Evolutionary conservation across 2,113 vertebrate genomes (phyloP), one percentile per base, ranked within the genome.

Genomic region (Echinops telfairi): DNA sequence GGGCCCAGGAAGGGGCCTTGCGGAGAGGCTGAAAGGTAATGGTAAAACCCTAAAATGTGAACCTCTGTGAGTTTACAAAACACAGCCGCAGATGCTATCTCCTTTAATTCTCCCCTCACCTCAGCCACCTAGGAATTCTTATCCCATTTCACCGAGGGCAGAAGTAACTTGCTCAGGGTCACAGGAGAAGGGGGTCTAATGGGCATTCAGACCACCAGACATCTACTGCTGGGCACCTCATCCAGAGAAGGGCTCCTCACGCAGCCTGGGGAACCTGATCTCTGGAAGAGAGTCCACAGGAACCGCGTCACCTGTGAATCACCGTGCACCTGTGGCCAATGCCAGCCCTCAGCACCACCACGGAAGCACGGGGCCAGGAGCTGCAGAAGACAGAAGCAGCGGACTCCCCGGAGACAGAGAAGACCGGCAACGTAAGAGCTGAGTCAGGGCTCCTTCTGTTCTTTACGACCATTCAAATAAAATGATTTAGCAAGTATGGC

Each of bases 111-210:
- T 77, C 62, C 23, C 73, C 82, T 79, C 5, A 31, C 29, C 68
- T 62, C 47, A 20, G 12, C 75, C 82, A 47, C 68, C 20, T 6
- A 68, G 27, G 70, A 91, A 36, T 88, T 83, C 57, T 40, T 87
- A 71, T 0, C 4, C 81, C 57, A 36, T 95, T 89, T 94, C 79
- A 84, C n/a, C 70, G 76, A 94, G 27, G 40, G 40, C 33, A 68
- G 31, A 80, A 81, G 64, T 83, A 91, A 71, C 27, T 17, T 1
- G 3, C 22, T 36, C 38, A 31, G 14, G 11, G 38, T 40, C 38
- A 9, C 22, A 25, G 73, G 73, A 40, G 38, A 40, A 40, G 43
- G 62, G 80, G 14, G 23, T 31, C 14, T 17, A 38, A 27, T 2
- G 27, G 20, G 27, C n/a, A 27, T 20, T 79, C 17, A 83, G 31